A percentile compares a stretch with the other conserved stretches of the same genome.
Evolutionary conservation across 2,888 invertebrate genomes (phyloP).

Genomic region (Falcaria lacertinaria): DNA sequence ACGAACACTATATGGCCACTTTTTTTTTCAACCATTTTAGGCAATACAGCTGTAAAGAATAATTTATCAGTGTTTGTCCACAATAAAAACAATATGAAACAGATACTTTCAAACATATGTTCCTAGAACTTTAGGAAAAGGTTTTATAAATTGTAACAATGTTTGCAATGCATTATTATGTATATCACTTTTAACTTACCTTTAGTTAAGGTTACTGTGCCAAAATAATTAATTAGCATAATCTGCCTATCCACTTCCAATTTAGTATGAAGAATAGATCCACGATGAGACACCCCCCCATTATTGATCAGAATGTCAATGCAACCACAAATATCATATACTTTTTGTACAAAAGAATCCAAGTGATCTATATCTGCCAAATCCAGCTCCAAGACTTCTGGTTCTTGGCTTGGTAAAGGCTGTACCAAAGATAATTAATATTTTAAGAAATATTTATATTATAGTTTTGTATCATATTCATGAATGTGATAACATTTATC

Average conservation of each 20-base stretch:
- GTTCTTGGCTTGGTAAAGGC: conserved; percentile 83
- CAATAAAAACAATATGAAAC: no score
- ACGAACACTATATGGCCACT: conserved; percentile 92
- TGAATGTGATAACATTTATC: no score
- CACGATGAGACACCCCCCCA: conserved; percentile 92
- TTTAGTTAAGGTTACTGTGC: conserved; percentile 93
- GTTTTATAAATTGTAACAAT: no score
- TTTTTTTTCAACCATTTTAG: conserved; percentile 87
- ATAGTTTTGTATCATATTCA: no score
- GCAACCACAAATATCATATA: conserved; percentile 84
- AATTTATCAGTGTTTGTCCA: no score
- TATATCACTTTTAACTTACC: conserved; percentile 82
- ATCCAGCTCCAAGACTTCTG: conserved; percentile 87
- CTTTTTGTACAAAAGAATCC: conserved; percentile 81
- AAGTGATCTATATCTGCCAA: conserved; percentile 84
- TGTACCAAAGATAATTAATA: conserved; percentile 20
- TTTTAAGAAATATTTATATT: no score
- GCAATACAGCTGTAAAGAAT: conserved; percentile 85
- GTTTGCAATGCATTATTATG: no score
- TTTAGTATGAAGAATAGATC: conserved; percentile 85
- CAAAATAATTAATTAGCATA: conserved; percentile 97
- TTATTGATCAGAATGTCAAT: conserved; percentile 96
- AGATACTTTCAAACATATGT: no score
- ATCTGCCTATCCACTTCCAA: conserved; percentile 91
- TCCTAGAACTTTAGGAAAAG: no score